Evolutionary conservation across 2,888 invertebrate species (phyloP).

Genomic region (Doris montereyensis): DNA sequence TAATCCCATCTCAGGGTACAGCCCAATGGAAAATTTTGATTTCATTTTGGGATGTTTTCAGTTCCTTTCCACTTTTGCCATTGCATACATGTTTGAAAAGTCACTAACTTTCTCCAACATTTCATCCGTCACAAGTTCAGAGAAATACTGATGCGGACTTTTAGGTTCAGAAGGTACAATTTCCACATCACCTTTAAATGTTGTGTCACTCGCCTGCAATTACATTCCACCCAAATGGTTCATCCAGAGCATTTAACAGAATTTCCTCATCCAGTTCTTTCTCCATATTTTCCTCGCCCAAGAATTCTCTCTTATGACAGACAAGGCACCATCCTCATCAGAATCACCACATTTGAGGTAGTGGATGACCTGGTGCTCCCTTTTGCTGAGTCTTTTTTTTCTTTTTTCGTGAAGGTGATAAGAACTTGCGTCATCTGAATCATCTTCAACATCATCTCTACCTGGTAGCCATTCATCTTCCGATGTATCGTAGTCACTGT

Average conservation of each 20-base stretch:
- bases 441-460: not conserved
- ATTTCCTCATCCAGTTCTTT: not conserved
- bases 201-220: not conserved
- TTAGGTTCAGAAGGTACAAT: not conserved
- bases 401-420: not conserved
- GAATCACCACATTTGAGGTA: no score
- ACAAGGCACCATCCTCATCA: not conserved
- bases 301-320: not conserved
- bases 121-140: constrained; percentile 11
- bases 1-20: constrained; percentile 44
- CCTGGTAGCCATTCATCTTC: not conserved
- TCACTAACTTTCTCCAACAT: constrained; percentile 21
- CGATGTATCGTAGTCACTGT: not conserved
- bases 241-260: no score
- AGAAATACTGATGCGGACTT: constrained; percentile 18
- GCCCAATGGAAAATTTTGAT: constrained; percentile 42
- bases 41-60: constrained; percentile 36
- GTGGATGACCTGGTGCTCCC: no score
- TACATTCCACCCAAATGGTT: not conserved
- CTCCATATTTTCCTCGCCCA: not conserved
- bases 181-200: constrained; percentile 21
- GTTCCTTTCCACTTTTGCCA: constrained; percentile 10
- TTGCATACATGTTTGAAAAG: not conserved
- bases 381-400: not conserved
- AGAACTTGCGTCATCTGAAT: no score